A percentile compares a stretch with the other conserved stretches of the same genome.
Conservation (phyloP, 2,888 invertebrate species). For the Euplexia lucipara region DNA sequence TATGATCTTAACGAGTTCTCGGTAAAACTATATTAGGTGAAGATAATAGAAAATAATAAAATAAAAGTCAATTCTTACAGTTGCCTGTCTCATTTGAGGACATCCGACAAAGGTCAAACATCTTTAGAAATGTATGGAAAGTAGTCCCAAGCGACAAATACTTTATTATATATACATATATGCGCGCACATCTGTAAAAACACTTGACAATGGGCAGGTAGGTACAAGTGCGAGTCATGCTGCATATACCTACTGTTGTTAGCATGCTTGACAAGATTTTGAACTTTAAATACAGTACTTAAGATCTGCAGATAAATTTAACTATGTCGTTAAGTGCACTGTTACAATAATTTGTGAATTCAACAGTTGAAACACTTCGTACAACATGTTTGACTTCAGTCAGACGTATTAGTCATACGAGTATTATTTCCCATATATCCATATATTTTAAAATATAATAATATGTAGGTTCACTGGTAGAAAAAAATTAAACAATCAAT, state of each 20-base stretch:
- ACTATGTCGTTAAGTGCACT: neutral
- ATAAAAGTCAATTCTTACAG: conserved; percentile 28
- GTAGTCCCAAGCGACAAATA: conserved; percentile 22
- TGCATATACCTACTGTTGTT: neutral
- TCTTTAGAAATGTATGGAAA: conserved; percentile 48
- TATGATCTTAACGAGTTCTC: conserved; percentile 12
- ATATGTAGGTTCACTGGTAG: too few species aligned
- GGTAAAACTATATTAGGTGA: conserved; percentile 1
- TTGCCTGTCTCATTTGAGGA: conserved; percentile 18
- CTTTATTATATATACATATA: conserved; percentile 23
- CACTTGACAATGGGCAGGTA: conserved; percentile 32
- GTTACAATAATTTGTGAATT: neutral
- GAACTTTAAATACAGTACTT: neutral
- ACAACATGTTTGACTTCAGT: too few species aligned
- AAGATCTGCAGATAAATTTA: conserved; percentile 7
- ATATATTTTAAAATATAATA: neutral
- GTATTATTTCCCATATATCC: neutral
- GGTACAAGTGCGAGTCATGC: conserved; percentile 30
- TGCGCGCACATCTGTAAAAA: conserved; percentile 35
- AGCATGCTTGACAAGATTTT: conserved; percentile 15
- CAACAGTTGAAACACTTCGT: too few species aligned
- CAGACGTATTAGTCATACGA: neutral
- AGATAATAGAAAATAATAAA: conserved; percentile 18
- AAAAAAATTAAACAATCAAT: conserved; percentile 3
- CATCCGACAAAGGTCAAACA: conserved; percentile 39